Conservation (phyloP, 2,888 invertebrate genomes). For the Caenorhabditis sp. region DNA sequence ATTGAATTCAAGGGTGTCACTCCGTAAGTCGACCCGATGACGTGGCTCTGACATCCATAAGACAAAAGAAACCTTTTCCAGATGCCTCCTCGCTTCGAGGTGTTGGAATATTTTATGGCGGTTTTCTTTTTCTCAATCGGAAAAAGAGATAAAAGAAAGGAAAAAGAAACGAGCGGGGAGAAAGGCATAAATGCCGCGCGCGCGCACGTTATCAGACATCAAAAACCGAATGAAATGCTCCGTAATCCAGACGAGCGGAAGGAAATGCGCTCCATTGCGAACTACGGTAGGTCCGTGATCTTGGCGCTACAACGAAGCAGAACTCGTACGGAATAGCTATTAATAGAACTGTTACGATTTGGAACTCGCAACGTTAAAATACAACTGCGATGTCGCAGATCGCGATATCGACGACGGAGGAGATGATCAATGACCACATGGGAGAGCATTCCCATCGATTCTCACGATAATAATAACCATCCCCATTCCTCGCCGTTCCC, state of each 20-base stretch:
- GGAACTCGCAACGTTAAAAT: too few relatives aligned
- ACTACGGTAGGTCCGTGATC: too few relatives aligned
- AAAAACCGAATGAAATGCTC: conserved; percentile 17
- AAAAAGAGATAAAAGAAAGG: conserved; percentile 1
- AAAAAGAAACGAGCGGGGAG: neutral
- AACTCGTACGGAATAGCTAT: too few relatives aligned
- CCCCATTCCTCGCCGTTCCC: too few relatives aligned
- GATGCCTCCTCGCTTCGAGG: conserved; percentile 7
- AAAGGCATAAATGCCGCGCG: neutral
- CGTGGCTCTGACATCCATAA: conserved; percentile 22
- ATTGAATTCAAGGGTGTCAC: conserved; percentile 44
- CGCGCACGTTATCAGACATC: conserved; percentile 33
- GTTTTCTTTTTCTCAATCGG: too few relatives aligned
- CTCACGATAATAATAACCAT: too few relatives aligned
- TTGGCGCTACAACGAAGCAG: too few relatives aligned
- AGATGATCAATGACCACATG: too few relatives aligned
- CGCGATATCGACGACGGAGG: too few relatives aligned
- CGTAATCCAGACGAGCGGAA: neutral
- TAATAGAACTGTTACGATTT: too few relatives aligned
- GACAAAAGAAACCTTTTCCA: neutral
- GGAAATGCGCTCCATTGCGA: neutral
- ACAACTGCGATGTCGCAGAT: too few relatives aligned
- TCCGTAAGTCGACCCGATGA: conserved; percentile 20
- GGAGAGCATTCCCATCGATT: too few relatives aligned
- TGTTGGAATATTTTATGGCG: conserved; percentile 32